A percentile compares a stretch with the other conserved stretches of the same genome.
Evolutionary conservation across 2,888 invertebrate species (phyloP).

Genomic region (Clunio marinus): DNA sequence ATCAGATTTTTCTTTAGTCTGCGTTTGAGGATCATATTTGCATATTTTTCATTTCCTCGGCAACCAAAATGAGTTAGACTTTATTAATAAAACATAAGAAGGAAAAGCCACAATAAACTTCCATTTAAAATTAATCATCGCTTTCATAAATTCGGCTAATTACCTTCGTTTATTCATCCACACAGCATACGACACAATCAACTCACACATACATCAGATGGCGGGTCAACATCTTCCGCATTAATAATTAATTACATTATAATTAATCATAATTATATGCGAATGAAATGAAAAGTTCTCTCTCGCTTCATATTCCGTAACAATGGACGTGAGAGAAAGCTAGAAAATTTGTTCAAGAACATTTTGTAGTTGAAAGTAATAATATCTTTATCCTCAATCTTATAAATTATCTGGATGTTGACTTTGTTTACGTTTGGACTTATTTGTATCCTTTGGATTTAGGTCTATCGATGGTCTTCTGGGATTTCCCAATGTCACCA

Average conservation of each 20-base stretch:
- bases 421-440: slow-evolving; percentile 56
- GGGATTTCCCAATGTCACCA: slow-evolving; percentile 84
- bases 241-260: not conserved
- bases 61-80: too few relatives aligned
- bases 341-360: not conserved
- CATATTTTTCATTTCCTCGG: too few relatives aligned
- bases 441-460: slow-evolving; percentile 51
- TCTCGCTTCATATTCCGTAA: not conserved
- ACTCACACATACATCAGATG: not conserved
- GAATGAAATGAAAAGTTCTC: not conserved
- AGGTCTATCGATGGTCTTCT: slow-evolving; percentile 35
- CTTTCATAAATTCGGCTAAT: not conserved
- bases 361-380: slow-evolving; percentile 4
- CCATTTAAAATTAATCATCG: not conserved
- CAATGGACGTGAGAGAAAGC: not conserved
- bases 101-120: not conserved
- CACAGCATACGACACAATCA: not conserved
- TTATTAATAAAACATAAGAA: too few relatives aligned
- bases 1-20: too few relatives aligned
- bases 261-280: slow-evolving; percentile 4
- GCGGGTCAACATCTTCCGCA: not conserved
- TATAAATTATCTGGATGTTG: slow-evolving; percentile 59
- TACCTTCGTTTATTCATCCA: not conserved
- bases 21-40: too few relatives aligned
- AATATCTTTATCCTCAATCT: slow-evolving; percentile 25